phyloP scores from a whole-genome alignment of 2,888 invertebrate genomes.

The Anorthoa munda region DNA sequence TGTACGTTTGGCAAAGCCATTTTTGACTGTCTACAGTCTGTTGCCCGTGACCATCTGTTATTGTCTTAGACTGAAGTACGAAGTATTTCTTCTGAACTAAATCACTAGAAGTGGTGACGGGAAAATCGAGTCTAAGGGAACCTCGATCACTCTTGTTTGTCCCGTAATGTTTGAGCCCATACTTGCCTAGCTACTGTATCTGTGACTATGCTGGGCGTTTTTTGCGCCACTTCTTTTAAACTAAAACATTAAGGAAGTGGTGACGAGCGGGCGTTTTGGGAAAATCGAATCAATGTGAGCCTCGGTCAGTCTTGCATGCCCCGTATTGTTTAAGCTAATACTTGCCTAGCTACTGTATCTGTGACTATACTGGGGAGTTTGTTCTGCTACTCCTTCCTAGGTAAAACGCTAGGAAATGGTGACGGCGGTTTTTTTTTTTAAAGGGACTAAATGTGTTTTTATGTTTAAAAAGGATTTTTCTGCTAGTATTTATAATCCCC shows the following conservation, averaged over 20 bases:
- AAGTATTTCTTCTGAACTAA: too few relatives aligned
- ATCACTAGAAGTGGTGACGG: too few relatives aligned
- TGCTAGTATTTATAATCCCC: too few relatives aligned
- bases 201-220: conserved; percentile 12
- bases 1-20: too few relatives aligned
- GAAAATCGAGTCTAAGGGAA: conserved; percentile 63
- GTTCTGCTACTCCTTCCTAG: neutral
- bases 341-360: conserved; percentile 44
- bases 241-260: neutral
- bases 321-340: conserved; percentile 57
- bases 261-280: neutral
- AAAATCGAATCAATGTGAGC: conserved; percentile 66
- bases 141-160: conserved; percentile 76
- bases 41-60: too few relatives aligned
- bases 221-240: neutral
- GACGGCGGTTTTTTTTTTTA: neutral
- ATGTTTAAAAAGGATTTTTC: too few relatives aligned
- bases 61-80: too few relatives aligned
- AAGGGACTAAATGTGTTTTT: too few relatives aligned
- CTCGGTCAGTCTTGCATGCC: conserved; percentile 76
- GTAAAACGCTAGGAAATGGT: neutral
- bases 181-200: conserved; percentile 45
- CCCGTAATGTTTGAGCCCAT: conserved; percentile 56
- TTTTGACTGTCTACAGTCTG: too few relatives aligned
- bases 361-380: neutral